These are phyloP conservation scores for Lepidonotus clava DNA, from an alignment of 2,888 invertebrate species.

Conservation along the genomic window DNA sequence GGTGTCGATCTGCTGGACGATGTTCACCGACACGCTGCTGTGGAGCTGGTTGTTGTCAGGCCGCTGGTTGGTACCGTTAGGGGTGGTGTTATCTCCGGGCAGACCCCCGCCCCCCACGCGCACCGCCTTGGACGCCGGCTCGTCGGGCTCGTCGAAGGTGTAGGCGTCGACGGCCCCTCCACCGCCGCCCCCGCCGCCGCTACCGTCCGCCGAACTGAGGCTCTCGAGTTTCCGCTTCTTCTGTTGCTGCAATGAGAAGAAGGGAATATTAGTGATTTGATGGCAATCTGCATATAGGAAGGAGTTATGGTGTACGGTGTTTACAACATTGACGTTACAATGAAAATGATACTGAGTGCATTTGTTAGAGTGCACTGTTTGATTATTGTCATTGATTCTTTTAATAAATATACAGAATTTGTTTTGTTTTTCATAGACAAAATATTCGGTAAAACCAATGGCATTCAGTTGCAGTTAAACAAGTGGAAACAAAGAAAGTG, in stretches of 20 bases:
- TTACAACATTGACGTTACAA: too few species aligned
- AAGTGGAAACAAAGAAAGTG: too few species aligned
- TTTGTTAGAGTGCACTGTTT: too few species aligned
- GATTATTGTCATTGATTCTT: too few species aligned
- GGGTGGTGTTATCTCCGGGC: constrained; percentile 28
- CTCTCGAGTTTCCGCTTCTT: constrained; percentile 37
- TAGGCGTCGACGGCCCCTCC: background rate
- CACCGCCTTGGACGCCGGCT: constrained; percentile 2
- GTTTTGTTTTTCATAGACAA: too few species aligned
- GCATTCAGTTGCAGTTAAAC: too few species aligned
- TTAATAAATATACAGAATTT: too few species aligned
- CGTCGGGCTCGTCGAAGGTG: constrained; percentile 35
- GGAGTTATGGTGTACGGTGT: too few species aligned
- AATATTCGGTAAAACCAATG: too few species aligned
- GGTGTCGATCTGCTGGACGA: constrained; percentile 83
- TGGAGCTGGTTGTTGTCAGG: constrained; percentile 37
- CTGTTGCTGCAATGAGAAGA: constrained; percentile 30
- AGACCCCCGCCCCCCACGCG: constrained; percentile 21
- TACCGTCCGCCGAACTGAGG: background rate
- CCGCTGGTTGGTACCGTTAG: background rate
- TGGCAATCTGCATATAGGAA: too few species aligned
- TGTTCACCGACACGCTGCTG: constrained; percentile 59
- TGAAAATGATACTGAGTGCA: too few species aligned
- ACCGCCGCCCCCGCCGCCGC: background rate
- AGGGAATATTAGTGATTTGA: too few species aligned